Base-by-base conservation (phyloP, 2,113 vertebrate genomes). In the Pterophyllum scalare region DNA sequence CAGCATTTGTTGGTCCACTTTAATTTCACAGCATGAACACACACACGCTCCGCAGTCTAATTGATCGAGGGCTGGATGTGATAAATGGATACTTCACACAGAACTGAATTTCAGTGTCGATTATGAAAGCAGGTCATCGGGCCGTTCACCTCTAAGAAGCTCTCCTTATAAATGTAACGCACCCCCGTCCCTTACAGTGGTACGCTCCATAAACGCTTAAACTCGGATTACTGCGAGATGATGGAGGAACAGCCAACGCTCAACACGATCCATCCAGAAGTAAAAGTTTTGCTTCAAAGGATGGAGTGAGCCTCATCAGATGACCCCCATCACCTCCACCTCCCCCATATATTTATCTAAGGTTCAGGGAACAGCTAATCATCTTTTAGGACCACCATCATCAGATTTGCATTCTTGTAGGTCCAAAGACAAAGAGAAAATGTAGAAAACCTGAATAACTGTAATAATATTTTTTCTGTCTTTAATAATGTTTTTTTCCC, bases 401-500 rank as follows among this genome's bases (percentile, higher is more conserved):
- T 46, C 62, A 26, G 38, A 67, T 46, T 15, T 46, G 43, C 14
- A 26, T 67, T 14, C 17, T n/a, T 65, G 7, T 65, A 43, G 35
- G 62, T 13, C 35, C 28, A 31, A 31, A 31, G 28, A 43, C 12
- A 64, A 64, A n/a, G n/a, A n/a, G 33, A 22, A 64, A 35, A 40
- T 40, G 40, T 15, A 40, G 35, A 3, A 40, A 40, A n/a, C 22
- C 24, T 24, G 2, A 24, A 38, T 10, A 38, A 38, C 35, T 2
- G 28, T 28, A 28, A 28, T 28, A 28, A 3, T 28, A 28, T 28
- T 28, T 35, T 28, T 35, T 35, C 7, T 64, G 38, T 38, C 2
- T 40, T 40, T 40, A 12, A 12, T 40, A 11, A 12, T 40, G 9
- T 0, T 33, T 40, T 40, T 40, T 12, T 3, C 11, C 9, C 38